Evolutionary conservation across 1,140 invertebrate genomes (phyloP), one percentile per base, ranked within the genome.

Genomic region (Ceratina australensis): DNA sequence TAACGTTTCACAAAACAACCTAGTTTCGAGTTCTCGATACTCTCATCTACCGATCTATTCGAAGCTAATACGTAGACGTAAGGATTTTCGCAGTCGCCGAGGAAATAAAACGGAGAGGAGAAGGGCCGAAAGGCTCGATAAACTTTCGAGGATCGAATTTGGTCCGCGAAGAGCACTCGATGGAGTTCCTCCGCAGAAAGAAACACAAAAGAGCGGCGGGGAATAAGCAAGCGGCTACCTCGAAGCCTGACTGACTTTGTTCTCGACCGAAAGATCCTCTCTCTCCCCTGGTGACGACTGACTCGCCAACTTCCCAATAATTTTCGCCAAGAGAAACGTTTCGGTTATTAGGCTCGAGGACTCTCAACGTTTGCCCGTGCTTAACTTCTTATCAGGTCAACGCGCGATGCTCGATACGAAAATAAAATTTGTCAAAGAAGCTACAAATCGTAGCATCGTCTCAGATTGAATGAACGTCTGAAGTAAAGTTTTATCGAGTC

Each of bases 141-240:
- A 76, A 76, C 72, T 75, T 74, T 18, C 16, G 0, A 54, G 13
- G 52, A 66, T 67, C 61, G 63, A 75, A 66, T 75, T 67, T 54
- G 7, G 33, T 57, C 72, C 16, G 16, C 22, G 33, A 10, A 57
- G 20, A 49, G 33, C 33, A 56, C 22, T 28, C 28, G 2, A n/a
- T 22, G 16, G 33, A 56, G 12, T 12, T 13, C 42, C 26, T 13
- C 0, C 16, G 10, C 8, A 1, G 12, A 16, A 10, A 56, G 7
- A 28, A n/a, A 52, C 24, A 24, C 15, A 18, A 24, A 65, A 15
- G 20, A 24, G 28, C 7, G 2, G 28, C 7, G 2, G 16, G 22
- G 10, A 8, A 49, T 18, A 60, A 28, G 16, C 5, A 26, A 26
- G 24, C 57, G 22, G 59, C 16, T 28, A 60, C 7, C n/a, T 61